phyloP scores from a whole-genome alignment of 2,797 vertebrate species.

The Craterocephalus amniculus region DNA sequence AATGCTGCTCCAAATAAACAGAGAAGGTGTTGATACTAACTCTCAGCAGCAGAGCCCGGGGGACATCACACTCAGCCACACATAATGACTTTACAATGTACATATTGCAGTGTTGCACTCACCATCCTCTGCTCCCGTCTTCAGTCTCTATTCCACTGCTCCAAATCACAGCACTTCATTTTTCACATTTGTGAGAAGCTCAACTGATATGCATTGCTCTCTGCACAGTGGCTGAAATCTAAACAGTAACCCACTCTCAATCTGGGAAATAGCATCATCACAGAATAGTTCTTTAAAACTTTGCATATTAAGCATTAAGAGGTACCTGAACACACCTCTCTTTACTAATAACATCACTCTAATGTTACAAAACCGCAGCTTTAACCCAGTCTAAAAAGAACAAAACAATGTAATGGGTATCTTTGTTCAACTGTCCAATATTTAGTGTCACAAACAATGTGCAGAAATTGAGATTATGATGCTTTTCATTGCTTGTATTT shows the following conservation, averaged over 20 bases:
- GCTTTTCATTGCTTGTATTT: not conserved
- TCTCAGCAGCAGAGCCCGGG: constrained; percentile 58
- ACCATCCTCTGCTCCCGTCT: not conserved
- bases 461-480: not conserved
- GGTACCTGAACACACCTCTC: not conserved
- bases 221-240: not conserved
- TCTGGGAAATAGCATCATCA: constrained; percentile 43
- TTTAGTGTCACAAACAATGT: not conserved
- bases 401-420: not conserved
- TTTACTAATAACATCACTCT: constrained; percentile 13
- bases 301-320: constrained; percentile 16
- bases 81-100: constrained; percentile 62
- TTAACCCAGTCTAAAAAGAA: not conserved
- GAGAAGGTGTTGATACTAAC: constrained; percentile 76
- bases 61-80: constrained; percentile 58
- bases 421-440: not conserved
- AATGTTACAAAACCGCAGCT: not conserved
- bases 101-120: not conserved
- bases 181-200: not conserved
- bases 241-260: constrained; percentile 8
- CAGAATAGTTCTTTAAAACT: constrained; percentile 39
- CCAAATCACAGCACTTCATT: not conserved
- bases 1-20: constrained; percentile 73
- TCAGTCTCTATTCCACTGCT: not conserved
- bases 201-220: not conserved